Conservation (phyloP, 2,888 invertebrate genomes). For the Caenorhabditis auriculariae region DNA sequence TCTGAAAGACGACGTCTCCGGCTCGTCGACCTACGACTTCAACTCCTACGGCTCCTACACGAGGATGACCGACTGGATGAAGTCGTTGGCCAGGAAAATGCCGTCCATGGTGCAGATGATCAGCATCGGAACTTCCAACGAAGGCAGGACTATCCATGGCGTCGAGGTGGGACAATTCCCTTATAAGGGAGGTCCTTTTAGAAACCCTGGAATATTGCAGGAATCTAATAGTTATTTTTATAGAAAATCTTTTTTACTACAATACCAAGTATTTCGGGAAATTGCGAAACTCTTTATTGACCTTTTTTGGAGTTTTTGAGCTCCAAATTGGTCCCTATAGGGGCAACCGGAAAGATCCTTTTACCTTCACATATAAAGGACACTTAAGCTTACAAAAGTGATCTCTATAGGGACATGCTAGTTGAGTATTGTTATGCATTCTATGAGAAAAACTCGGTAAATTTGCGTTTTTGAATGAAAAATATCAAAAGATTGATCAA, state of each 20-base stretch:
- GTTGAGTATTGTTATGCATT: no score
- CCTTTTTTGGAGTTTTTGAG: neutral
- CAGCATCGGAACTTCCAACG: constrained; percentile 58
- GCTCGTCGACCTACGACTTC: constrained; percentile 30
- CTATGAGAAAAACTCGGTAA: no score
- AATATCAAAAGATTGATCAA: neutral
- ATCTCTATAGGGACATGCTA: no score
- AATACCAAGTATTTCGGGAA: no score
- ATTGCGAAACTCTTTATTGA: neutral
- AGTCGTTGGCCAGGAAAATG: constrained; percentile 48
- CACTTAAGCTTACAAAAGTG: no score
- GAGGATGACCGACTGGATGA: constrained; percentile 53
- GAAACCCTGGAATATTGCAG: neutral
- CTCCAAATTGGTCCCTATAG: no score
- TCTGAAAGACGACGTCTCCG: constrained; percentile 24
- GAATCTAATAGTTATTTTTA: neutral
- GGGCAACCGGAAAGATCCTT: no score
- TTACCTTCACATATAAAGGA: no score
- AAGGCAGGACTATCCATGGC: constrained; percentile 59
- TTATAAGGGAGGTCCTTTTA: neutral
- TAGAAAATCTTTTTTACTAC: neutral
- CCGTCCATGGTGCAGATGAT: constrained; percentile 54
- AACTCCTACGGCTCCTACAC: constrained; percentile 37
- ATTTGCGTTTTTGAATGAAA: no score
- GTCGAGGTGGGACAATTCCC: constrained; percentile 42